A percentile compares a stretch with the other conserved stretches of the same genome.
phyloP scores from a whole-genome alignment of 2,888 invertebrate species.

The Nomada fucata region DNA sequence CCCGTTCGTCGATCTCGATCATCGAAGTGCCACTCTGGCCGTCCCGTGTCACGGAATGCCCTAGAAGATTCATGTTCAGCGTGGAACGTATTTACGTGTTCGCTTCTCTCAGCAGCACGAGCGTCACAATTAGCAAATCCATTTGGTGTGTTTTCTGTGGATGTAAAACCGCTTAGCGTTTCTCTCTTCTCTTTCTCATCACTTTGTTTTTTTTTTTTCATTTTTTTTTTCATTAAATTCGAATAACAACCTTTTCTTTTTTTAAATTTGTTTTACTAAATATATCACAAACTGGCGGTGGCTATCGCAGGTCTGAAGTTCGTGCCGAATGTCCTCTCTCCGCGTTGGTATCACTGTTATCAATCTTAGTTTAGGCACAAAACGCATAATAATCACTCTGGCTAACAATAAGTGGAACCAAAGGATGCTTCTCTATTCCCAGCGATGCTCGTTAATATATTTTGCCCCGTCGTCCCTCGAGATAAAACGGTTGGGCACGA shows the following conservation, averaged over 20 bases:
- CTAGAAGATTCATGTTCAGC: constrained; percentile 64
- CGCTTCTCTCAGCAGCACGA: constrained; percentile 66
- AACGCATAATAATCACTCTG: too few relatives aligned
- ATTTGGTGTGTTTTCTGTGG: constrained; percentile 61
- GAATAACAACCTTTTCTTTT: constrained; percentile 79
- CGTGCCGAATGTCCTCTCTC: constrained; percentile 59
- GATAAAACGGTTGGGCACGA: constrained; percentile 38
- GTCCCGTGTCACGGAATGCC: constrained; percentile 65
- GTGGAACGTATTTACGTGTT: constrained; percentile 28
- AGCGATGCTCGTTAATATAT: not conserved
- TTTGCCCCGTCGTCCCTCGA: not conserved
- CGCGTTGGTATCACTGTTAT: not conserved
- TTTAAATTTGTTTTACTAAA: constrained; percentile 81
- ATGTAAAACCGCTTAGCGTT: constrained; percentile 82
- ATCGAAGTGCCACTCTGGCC: constrained; percentile 15
- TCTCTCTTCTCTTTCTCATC: constrained; percentile 61
- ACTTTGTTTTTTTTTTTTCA: constrained; percentile 58
- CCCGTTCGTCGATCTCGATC: not conserved
- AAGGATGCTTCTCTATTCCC: not conserved
- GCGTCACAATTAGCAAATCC: constrained; percentile 61
- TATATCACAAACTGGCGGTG: constrained; percentile 84
- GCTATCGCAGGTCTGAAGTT: constrained; percentile 72
- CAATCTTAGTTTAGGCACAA: not conserved
- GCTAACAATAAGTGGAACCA: too few relatives aligned
- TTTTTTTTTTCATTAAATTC: constrained; percentile 72